Conservation (phyloP, 1,140 invertebrate genomes). For the Microplitis mediator region DNA sequence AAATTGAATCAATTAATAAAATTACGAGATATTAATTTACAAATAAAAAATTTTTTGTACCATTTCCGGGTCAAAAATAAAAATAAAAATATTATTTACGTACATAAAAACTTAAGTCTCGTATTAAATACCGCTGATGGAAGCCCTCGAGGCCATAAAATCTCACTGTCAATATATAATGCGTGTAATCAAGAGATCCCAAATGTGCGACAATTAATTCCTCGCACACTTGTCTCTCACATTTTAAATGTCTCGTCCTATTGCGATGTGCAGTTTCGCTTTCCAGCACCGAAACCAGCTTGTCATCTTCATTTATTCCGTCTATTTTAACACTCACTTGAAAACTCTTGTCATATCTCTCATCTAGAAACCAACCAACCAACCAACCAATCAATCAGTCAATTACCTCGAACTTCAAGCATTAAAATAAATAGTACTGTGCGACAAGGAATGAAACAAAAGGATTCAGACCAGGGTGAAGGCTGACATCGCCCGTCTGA, state of each 20-base stretch:
- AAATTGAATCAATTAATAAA: too few relatives aligned
- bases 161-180: slow-evolving; percentile 84
- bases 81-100: too few relatives aligned
- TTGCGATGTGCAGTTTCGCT: slow-evolving; percentile 73
- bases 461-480: too few relatives aligned
- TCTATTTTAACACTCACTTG: slow-evolving; percentile 82
- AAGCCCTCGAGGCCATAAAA: slow-evolving; percentile 86
- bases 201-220: slow-evolving; percentile 89
- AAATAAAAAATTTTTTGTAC: too few relatives aligned
- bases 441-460: too few relatives aligned
- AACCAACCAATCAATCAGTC: too few relatives aligned
- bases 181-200: slow-evolving; percentile 85
- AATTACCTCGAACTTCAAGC: neutral
- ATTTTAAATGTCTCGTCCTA: slow-evolving; percentile 81
- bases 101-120: slow-evolving; percentile 87
- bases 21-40: too few relatives aligned
- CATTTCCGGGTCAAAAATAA: too few relatives aligned
- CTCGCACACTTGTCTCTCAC: slow-evolving; percentile 82
- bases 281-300: slow-evolving; percentile 69
- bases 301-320: slow-evolving; percentile 76
- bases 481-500: too few relatives aligned
- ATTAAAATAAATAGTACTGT: too few relatives aligned
- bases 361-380: slow-evolving; percentile 66
- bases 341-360: slow-evolving; percentile 87
- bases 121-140: slow-evolving; percentile 82